Evolutionary conservation across 2,888 invertebrate species (phyloP), one percentile per base, ranked within the genome.

Genomic region (Protonemura montana): DNA sequence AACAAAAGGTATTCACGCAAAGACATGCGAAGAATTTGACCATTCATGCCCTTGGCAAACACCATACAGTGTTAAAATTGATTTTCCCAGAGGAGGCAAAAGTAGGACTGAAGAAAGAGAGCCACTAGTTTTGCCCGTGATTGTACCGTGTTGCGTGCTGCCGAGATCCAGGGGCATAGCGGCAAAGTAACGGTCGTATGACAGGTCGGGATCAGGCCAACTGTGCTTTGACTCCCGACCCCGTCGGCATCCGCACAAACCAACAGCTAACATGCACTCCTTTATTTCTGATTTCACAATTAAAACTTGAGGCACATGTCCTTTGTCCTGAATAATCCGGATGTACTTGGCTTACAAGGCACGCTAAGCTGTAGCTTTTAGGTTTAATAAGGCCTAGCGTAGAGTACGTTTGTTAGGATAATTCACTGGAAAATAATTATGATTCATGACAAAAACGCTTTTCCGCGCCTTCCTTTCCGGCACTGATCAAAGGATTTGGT

Each of bases 251-350:
- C 59, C 16, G 13, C 59, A 13, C 59, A 59, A 59, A 78, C 78
- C 28, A 78, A 78, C 82, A 83, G 26, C 82, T 30, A n/a, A n/a
- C 82, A 42, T 42, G 82, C 82, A 82, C 82, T 41, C 76, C 42
- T 84, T 76, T 76, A 84, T 59, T 76, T 76, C 84, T 28, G 84
- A 84, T 84, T 84, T 84, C 59, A 84, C 84, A 84, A 84, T 84
- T 84, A 84, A 59, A 76, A 84, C 84, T 59, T 59, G 76, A 59
- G 59, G 30, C 30, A 59, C 21, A 59, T n/a, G 81, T 81, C 81
- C 81, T 81, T 81, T 81, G 84, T 76, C 28, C 59, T 1, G 27
- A 25, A 26, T 83, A 83, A 83, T 83, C 82, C 82, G 26, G 82
- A 41, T 83, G 42, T 83, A 83, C 35, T 26, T 42, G 41, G 10